Conservation (phyloP, 2,113 vertebrate species). For the Dipodomys merriami region DNA sequence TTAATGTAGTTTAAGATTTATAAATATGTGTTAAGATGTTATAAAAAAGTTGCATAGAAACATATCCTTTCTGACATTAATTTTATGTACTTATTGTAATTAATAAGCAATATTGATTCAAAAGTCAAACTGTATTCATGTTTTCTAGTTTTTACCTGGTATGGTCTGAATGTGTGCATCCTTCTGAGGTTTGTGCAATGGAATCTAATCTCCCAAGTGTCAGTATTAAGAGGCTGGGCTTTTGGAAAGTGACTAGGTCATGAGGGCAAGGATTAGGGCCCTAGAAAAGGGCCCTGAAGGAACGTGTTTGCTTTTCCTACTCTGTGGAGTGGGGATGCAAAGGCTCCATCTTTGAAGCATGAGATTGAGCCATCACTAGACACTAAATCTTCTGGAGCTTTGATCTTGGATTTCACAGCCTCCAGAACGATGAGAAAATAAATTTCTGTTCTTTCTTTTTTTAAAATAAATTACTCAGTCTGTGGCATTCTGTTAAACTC, state of each 20-base stretch:
- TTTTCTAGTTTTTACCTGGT: not conserved
- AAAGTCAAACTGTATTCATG: not conserved
- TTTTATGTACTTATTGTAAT: not conserved
- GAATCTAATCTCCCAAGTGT: not conserved
- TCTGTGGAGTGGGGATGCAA: not conserved
- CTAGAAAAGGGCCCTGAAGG: not conserved
- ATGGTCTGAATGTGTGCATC: not conserved
- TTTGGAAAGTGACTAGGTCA: not conserved
- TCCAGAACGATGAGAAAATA: not conserved
- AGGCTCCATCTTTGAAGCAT: not conserved
- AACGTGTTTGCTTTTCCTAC: not conserved
- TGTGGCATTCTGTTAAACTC: not conserved
- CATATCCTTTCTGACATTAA: not conserved
- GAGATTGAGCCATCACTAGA: not conserved
- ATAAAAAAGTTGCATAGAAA: not conserved
- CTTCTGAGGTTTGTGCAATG: not conserved
- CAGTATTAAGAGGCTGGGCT: not conserved
- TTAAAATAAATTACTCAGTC: not conserved
- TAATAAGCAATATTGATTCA: not conserved
- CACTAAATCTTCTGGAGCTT: not conserved
- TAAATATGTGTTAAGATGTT: not conserved
- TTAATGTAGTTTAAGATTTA: slow-evolving; percentile 34
- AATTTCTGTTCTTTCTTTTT: not conserved
- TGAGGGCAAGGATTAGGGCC: not conserved
- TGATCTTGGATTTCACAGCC: not conserved